Base-by-base conservation (phyloP, 2,888 invertebrate species). In the Bellardia bayeri region DNA sequence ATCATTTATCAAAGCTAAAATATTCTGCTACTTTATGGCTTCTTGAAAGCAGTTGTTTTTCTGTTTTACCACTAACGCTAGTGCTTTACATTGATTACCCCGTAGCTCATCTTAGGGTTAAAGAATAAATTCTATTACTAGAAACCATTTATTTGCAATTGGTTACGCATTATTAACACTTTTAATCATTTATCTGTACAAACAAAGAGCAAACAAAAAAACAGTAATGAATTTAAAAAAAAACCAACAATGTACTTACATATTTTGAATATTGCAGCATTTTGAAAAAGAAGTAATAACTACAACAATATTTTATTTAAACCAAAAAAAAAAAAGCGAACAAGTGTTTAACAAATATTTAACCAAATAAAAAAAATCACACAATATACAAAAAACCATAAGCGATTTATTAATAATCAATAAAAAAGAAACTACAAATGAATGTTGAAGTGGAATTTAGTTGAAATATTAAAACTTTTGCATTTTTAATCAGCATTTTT, bases 341-440 rank as follows among this genome's bases (percentile, higher is more conserved):
- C 68, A 81, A 74, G 61, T 54, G 63, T 56, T 40, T 45, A 56
- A 37, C 54, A 76, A 75, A 68, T 51, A 71, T 49, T 61, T 61
- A 63, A 74, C 40, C 3, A 40, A 85, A 56, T 37, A 72, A 42
- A 42, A 66, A 4, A 37, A 63, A 37, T 63, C 3, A 63, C 30
- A n/a, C 49, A 66, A 61, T 49, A 58, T 49, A 45, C n/a, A 75
- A 37, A 54, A 30, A 61, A 63, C 51, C 49, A 42, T 33, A 40
- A 58, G 71, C 64, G 56, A 64, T 42, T 56, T 45, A 66, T 63
- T 56, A 42, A 63, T n/a, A 45, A 66, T 9, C 11, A 5, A 58
- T 11, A 40, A 66, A 66, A 16, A 42, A 45, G 9, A 75, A 71
- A 54, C 11, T n/a, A 78, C 11, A 63, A 66, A 37, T 63, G 16